Base-by-base conservation (phyloP, 2,888 invertebrate genomes). In the Bimastos eiseni region DNA sequence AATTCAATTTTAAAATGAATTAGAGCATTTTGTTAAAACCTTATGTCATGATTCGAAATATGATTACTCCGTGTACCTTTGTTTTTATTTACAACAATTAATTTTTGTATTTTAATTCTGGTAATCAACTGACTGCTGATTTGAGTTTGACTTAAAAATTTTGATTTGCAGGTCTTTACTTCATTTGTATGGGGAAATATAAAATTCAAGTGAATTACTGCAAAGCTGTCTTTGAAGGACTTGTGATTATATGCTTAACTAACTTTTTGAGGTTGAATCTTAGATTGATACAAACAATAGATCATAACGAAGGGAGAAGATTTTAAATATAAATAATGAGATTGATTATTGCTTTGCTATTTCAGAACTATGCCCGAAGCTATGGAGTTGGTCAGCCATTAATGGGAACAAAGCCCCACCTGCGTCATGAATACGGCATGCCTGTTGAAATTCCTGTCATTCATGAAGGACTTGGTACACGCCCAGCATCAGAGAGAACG, bases 361-460 rank as follows among this genome's bases (percentile, higher is more conserved):
- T 86, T 34, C 37, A 86, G 86, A 86, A 36, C 24, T 86, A 86
- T 86, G 19, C 34, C 24, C 34, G 36, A 33, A 21, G 86, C 6
- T 33, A 37, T 86, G 86, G 36, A 19, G 6, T 21, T 34, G 86
- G 37, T 19, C 34, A 36, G 36, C 86, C 86, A 5, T 86, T 86
- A 21, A 24, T 36, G 37, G 34, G 24, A 86, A 11, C 37, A 24
- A 21, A 6, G 24, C 86, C 86, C 1, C 13, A 86, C 17, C 21
- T 86, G 86, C 15, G 36, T 36, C 86, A 37, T 34, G 86, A 34
- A 37, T 36, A 37, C 8, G 24, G 24, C 34, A 86, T 86, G 34
- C 86, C 86, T 36, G 34, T 86, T 86, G 86, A 86, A 37, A 86
- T 86, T 86, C 86, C 86, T 11, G 17, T 86, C 34, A 86, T 36